Base-by-base conservation (phyloP, 1,140 invertebrate genomes). In the Aphelenchoides fujianensis region DNA sequence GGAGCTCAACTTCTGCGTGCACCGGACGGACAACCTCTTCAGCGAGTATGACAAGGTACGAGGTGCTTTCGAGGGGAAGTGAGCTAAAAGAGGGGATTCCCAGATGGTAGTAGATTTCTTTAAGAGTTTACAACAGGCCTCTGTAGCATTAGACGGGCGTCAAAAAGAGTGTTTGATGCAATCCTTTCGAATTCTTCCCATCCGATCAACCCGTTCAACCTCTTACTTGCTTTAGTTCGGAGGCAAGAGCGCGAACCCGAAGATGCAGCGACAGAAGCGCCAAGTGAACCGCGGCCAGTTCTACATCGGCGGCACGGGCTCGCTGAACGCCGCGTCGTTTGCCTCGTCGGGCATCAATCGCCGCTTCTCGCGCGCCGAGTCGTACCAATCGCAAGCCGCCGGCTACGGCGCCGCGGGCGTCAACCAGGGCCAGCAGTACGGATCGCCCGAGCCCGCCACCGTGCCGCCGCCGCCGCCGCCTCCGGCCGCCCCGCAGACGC, bases 1-100 rank as follows among this genome's bases (percentile, higher is more conserved):
- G 16, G 78, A 80, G 70, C 66, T 79, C 23, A 77, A 80, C 67
- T 80, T 80, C 75, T 80, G 78, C 70, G 69, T 63, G 23, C 77
- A 79, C 41, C 69, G 77, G 12, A 75, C 77, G 41, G 48, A 72
- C 28, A 72, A 61, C 48, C 71, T 79, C n/a, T 76, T 74, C 32
- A 68, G 69, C 7, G 78, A 79, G 53, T 79, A 73, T 3, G 63
- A 66, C 16, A 66, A 37, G 32, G 63, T n/a, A n/a, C n/a, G n/a
- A n/a, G n/a, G n/a, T 66, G n/a, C 41, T 48, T 48, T n/a, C 41
- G 41, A n/a, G n/a, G 12, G 41, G 12, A 12, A 48, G 41, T 48
- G 52, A n/a, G 19, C 27, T 53, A 2, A 2, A 23, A 19, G 52
- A 23, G 27, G 19, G 27, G 1, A 53, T 2, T 1, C 1, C 2